A percentile compares a stretch with the other conserved stretches of the same genome.
These are phyloP conservation scores for Campopleginae sp. DNA, from an alignment of 2,888 invertebrate genomes.

Conservation along the genomic window DNA sequence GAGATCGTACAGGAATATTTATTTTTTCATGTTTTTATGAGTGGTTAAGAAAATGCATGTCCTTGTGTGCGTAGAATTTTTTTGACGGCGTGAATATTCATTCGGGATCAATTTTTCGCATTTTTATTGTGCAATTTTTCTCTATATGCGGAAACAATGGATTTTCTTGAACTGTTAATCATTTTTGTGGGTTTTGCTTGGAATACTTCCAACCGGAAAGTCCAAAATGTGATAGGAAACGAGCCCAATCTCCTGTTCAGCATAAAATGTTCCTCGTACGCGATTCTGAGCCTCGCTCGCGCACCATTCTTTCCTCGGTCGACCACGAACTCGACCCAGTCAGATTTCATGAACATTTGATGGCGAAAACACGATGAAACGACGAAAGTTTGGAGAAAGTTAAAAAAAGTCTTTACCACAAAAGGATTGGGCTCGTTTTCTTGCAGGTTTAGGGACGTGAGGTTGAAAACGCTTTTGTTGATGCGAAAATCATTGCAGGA, in stretches of 20 bases:
- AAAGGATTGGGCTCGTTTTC: background rate
- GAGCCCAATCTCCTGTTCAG: no score
- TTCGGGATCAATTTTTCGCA: background rate
- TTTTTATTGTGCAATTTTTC: background rate
- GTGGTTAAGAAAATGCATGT: background rate
- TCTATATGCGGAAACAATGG: background rate
- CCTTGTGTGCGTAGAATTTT: background rate
- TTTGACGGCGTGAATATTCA: background rate
- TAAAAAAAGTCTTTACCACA: background rate
- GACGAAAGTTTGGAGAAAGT: background rate
- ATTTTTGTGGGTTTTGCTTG: background rate
- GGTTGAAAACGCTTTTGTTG: background rate
- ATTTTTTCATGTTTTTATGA: background rate
- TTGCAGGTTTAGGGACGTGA: background rate
- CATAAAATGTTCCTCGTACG: background rate
- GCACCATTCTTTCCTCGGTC: no score
- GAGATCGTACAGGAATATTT: background rate
- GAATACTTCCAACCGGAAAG: background rate
- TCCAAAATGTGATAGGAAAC: no score
- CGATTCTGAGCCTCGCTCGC: no score
- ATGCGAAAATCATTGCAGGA: slow-evolving; percentile 32
- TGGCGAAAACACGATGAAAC: no score
- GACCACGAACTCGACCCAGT: no score
- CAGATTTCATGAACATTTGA: no score
- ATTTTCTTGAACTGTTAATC: background rate